These are phyloP conservation scores for Lanistes nyassanus DNA, from an alignment of 1,140 invertebrate species.

Conservation along the genomic window DNA sequence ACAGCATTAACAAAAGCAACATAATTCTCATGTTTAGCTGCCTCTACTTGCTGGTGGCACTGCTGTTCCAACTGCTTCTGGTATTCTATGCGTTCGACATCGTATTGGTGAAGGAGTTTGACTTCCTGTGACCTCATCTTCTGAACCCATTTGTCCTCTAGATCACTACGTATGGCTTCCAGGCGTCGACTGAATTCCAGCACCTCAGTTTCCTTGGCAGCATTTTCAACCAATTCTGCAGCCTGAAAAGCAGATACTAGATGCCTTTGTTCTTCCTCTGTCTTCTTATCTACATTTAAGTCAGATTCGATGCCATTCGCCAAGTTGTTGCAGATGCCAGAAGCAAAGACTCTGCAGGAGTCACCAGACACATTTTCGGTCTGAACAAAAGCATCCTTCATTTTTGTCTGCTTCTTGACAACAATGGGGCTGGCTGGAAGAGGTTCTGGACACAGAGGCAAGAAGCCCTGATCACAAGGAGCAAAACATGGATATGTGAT, in stretches of 20 bases:
- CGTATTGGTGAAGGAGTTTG: constrained; percentile 26
- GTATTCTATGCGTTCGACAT: constrained; percentile 38
- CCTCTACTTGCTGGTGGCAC: constrained; percentile 42
- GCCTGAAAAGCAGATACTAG: neutral
- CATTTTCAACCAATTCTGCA: neutral
- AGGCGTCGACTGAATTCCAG: constrained; percentile 27
- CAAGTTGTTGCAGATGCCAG: too few species aligned
- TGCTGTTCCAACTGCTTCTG: constrained; percentile 44
- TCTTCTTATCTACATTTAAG: neutral
- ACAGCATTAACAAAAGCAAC: constrained; percentile 53
- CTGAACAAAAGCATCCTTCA: neutral
- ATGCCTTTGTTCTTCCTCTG: neutral
- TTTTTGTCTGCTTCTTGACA: neutral
- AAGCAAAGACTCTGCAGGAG: neutral
- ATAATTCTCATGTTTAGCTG: constrained; percentile 49
- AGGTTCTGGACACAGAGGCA: neutral
- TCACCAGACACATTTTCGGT: neutral
- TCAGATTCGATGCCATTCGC: neutral
- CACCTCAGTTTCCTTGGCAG: constrained; percentile 15
- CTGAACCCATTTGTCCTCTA: constrained; percentile 42
- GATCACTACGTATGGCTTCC: constrained; percentile 38
- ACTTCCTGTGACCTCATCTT: constrained; percentile 33
- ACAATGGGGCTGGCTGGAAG: neutral
- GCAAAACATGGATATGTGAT: neutral
- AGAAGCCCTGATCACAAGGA: constrained; percentile 1